These are phyloP conservation scores for Acronicta psi DNA, from an alignment of 2,888 invertebrate genomes.

Conservation along the genomic window DNA sequence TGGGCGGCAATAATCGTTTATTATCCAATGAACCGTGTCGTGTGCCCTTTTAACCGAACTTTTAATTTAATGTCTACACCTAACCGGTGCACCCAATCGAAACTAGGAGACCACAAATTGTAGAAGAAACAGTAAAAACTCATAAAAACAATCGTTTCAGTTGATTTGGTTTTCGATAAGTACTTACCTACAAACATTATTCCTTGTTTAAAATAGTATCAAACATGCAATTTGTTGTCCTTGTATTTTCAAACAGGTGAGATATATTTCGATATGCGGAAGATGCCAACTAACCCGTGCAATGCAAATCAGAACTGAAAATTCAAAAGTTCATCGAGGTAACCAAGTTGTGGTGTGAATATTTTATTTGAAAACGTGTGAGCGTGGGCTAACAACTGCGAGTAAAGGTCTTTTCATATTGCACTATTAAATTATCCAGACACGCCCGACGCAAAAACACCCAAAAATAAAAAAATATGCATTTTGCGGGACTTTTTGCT, in stretches of 20 bases:
- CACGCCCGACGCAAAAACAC: constrained; percentile 32
- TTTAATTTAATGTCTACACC: constrained; percentile 48
- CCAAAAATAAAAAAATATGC: constrained; percentile 49
- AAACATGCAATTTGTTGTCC: constrained; percentile 17
- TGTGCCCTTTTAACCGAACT: constrained; percentile 47
- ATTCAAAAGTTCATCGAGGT: constrained; percentile 59
- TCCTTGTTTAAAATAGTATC: constrained; percentile 8
- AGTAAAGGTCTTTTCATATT: constrained; percentile 49
- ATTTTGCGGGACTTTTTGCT: constrained; percentile 49
- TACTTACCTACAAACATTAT: constrained; percentile 1
- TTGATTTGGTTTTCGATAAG: not conserved
- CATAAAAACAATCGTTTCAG: too few relatives aligned
- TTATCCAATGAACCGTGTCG: constrained; percentile 53
- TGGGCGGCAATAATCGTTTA: constrained; percentile 50
- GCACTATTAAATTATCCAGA: constrained; percentile 52
- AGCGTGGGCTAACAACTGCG: constrained; percentile 50
- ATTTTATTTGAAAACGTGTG: constrained; percentile 60
- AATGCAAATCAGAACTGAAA: constrained; percentile 54
- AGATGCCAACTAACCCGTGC: constrained; percentile 48
- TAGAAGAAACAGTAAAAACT: not conserved
- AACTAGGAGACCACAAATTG: constrained; percentile 21
- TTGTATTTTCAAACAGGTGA: constrained; percentile 27
- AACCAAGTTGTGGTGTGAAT: constrained; percentile 59
- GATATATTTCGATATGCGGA: constrained; percentile 16
- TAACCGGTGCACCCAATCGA: constrained; percentile 13